Percentiles rank a stretch among this genome's conserved stretches.
phyloP scores from a whole-genome alignment of 2,113 vertebrate species.

The Xyliphius kryptos region DNA sequence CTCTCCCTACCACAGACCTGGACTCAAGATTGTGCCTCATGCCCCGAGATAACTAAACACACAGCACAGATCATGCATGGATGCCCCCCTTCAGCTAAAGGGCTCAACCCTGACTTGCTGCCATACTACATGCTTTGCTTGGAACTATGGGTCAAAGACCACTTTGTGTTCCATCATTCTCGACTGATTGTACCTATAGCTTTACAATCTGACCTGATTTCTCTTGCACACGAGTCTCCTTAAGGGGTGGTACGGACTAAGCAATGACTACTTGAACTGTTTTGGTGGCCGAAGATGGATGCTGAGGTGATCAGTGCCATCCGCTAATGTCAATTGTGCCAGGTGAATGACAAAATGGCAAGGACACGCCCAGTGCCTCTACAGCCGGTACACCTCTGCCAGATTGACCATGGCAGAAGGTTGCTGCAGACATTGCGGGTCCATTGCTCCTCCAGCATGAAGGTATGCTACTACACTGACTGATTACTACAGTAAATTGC shows the following conservation, averaged over 20 bases:
- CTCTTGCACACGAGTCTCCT: too few species aligned
- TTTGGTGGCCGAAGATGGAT: constrained; percentile 5
- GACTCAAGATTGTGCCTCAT: not conserved
- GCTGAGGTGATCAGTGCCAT: not conserved
- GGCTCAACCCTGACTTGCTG: not conserved
- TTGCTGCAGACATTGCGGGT: too few species aligned
- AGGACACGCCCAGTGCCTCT: too few species aligned
- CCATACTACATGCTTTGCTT: not conserved
- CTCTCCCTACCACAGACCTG: not conserved
- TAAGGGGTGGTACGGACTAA: not conserved
- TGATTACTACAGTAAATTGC: too few species aligned
- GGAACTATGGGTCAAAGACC: not conserved
- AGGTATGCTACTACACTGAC: too few species aligned
- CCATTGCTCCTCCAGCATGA: too few species aligned
- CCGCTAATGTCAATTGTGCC: not conserved
- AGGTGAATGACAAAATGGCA: not conserved
- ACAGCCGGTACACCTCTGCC: too few species aligned
- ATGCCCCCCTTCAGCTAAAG: not conserved
- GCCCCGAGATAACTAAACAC: not conserved
- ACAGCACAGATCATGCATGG: not conserved
- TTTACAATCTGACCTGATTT: too few species aligned
- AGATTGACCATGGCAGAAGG: too few species aligned
- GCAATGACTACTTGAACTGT: not conserved
- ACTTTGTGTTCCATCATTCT: not conserved
- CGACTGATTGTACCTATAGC: not conserved